Conservation (phyloP, 2,113 vertebrate species). For the Rostratula benghalensis region DNA sequence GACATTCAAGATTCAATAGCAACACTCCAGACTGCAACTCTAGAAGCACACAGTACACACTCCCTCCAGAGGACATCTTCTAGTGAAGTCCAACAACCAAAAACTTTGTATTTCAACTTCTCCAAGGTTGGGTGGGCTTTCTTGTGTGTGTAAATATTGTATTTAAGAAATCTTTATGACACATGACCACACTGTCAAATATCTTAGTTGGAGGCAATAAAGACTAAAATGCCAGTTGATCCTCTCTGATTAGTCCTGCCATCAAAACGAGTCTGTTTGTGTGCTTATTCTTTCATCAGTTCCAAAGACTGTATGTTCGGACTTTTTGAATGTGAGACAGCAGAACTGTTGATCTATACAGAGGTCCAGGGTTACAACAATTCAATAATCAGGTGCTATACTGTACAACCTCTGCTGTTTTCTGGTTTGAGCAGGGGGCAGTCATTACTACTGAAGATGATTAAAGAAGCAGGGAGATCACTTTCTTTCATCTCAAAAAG, state of each 20-base stretch:
- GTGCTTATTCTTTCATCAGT: not conserved
- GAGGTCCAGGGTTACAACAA: not conserved
- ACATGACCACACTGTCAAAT: not conserved
- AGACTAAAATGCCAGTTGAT: not conserved
- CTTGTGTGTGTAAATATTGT: accelerated
- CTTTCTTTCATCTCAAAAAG: not conserved
- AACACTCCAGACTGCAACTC: not conserved
- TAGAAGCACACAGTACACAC: accelerated
- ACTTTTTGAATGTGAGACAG: not conserved
- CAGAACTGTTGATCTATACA: not conserved
- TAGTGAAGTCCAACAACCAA: not conserved
- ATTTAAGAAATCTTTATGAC: not conserved
- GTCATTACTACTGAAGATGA: not conserved
- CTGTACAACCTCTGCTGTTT: not conserved
- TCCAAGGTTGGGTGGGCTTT: not conserved
- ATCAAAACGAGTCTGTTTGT: not conserved
- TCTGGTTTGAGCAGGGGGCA: not conserved
- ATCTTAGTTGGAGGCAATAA: not conserved
- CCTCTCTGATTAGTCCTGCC: not conserved
- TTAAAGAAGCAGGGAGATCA: not conserved
- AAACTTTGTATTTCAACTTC: not conserved
- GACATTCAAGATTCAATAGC: not conserved
- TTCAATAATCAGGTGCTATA: not conserved
- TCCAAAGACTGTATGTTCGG: not conserved
- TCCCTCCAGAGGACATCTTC: not conserved